Evolutionary conservation across 2,888 invertebrate genomes (phyloP).

Genomic region (Mimas tiliae): DNA sequence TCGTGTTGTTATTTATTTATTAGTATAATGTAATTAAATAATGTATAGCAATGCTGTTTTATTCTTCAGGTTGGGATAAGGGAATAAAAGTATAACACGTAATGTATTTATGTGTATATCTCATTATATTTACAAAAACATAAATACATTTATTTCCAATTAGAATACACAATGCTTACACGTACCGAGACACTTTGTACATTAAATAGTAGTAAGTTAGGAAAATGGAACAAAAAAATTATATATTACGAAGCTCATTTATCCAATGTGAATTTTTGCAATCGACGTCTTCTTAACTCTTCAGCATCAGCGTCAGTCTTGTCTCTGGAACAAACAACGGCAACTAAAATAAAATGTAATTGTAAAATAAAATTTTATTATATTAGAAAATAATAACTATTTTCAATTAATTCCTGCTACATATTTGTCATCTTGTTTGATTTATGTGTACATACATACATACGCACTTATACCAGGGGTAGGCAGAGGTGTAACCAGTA

Average conservation of each 20-base stretch:
- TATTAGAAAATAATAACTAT: background rate
- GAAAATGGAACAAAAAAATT: conserved; percentile 62
- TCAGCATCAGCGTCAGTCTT: conserved; percentile 83
- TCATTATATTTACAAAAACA: conserved; percentile 83
- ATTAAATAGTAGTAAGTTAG: conserved; percentile 74
- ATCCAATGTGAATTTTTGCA: conserved; percentile 88
- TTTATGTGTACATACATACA: too few species aligned
- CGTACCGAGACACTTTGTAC: conserved; percentile 81
- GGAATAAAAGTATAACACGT: conserved; percentile 50
- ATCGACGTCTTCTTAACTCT: conserved; percentile 90
- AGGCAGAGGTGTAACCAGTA: too few species aligned
- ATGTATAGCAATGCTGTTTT: conserved; percentile 41
- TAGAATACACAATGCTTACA: conserved; percentile 80
- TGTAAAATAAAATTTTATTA: too few species aligned
- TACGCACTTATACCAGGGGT: too few species aligned
- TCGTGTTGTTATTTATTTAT: conserved; percentile 43
- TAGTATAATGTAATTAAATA: conserved; percentile 44
- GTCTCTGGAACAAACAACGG: conserved; percentile 55
- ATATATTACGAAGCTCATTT: conserved; percentile 65
- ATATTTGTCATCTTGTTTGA: too few species aligned
- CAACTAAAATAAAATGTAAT: background rate
- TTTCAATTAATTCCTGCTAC: too few species aligned
- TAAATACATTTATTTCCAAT: conserved; percentile 77
- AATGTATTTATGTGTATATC: conserved; percentile 82
- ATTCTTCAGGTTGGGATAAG: conserved; percentile 39